Evolutionary conservation across 2,113 vertebrate genomes (phyloP).

Genomic region (Laterallus jamaicensis): DNA sequence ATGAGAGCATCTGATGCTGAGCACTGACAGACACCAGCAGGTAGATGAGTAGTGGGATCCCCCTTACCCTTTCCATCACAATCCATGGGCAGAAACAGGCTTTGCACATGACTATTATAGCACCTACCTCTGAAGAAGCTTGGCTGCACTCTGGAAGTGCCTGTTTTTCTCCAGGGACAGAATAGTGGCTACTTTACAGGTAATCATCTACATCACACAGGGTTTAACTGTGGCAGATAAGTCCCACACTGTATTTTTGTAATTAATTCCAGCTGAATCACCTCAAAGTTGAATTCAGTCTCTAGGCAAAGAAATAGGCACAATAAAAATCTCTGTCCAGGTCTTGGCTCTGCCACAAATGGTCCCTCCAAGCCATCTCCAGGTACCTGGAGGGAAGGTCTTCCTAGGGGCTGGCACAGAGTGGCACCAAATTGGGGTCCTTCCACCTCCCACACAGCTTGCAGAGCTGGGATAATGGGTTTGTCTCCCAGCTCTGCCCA

Average conservation of each 20-base stretch:
- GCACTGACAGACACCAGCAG: background rate
- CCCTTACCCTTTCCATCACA: background rate
- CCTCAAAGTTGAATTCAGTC: background rate
- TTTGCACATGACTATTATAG: background rate
- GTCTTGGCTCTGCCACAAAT: background rate
- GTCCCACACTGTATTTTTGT: background rate
- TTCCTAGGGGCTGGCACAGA: background rate
- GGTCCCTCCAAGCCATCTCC: background rate
- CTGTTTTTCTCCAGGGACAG: background rate
- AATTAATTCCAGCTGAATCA: background rate
- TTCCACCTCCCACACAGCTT: background rate
- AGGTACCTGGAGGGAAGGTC: background rate
- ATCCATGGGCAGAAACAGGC: background rate
- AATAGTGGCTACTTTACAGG: background rate
- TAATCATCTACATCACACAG: rapidly evolving
- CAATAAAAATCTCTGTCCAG: background rate
- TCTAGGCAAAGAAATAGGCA: background rate
- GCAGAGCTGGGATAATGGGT: background rate
- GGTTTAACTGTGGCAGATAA: background rate
- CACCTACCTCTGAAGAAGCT: background rate
- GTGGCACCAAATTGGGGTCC: rapidly evolving
- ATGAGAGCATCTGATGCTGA: background rate
- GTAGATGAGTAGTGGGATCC: background rate
- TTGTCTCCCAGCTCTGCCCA: background rate
- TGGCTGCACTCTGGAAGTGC: background rate